Conservation (phyloP, 1,140 invertebrate species). For the Leptinotarsa undecemlineata region DNA sequence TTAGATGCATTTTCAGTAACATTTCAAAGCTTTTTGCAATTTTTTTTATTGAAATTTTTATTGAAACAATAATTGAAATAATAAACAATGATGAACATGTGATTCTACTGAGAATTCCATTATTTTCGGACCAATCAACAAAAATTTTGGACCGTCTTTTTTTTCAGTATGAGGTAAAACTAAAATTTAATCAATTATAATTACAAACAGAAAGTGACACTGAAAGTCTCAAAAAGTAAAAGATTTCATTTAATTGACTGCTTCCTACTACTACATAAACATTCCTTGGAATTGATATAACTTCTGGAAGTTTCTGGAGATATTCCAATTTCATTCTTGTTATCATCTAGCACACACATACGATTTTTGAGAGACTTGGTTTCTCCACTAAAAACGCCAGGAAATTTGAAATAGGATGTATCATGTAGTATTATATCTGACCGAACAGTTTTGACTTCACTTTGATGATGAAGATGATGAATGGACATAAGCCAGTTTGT, state of each 20-base stretch:
- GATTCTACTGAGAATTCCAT: too few species aligned
- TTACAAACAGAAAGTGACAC: background rate
- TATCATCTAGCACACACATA: background rate
- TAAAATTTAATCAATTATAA: background rate
- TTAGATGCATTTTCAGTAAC: too few species aligned
- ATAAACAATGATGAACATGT: too few species aligned
- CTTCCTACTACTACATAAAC: background rate
- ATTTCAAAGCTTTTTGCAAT: too few species aligned
- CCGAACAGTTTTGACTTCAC: background rate
- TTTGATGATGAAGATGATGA: background rate
- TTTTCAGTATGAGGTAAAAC: background rate
- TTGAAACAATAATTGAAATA: too few species aligned
- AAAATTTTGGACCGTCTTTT: too few species aligned
- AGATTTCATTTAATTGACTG: conserved; percentile 13
- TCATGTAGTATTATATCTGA: background rate
- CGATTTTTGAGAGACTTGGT: background rate
- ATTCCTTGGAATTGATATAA: background rate
- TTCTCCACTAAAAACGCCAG: background rate
- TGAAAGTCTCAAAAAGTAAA: conserved; percentile 6
- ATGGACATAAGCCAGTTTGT: too few species aligned
- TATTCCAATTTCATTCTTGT: background rate
- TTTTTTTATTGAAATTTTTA: too few species aligned
- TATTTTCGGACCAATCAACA: too few species aligned
- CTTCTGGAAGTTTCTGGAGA: background rate
- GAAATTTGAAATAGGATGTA: conserved; percentile 2